These are phyloP conservation scores for Spodoptera littoralis DNA, from an alignment of 2,888 invertebrate genomes.

Conservation along the genomic window DNA sequence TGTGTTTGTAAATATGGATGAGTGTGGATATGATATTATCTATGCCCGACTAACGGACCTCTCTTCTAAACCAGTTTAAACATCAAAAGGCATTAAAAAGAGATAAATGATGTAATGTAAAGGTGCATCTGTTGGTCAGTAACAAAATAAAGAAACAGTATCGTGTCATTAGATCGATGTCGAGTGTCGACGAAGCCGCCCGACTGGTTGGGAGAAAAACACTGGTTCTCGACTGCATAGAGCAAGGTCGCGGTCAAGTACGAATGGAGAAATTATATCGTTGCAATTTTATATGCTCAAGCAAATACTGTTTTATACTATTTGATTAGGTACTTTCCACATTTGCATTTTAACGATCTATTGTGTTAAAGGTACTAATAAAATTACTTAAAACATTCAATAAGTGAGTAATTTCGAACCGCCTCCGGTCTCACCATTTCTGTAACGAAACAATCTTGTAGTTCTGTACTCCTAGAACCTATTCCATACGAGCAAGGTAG, in stretches of 20 bases:
- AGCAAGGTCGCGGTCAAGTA: constrained; percentile 65
- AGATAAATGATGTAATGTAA: constrained; percentile 8
- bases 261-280: constrained; percentile 40
- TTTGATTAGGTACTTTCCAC: neutral
- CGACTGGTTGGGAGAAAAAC: constrained; percentile 39
- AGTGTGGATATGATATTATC: no score
- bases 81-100: constrained; percentile 19
- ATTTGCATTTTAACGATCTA: no score
- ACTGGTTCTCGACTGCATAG: constrained; percentile 24
- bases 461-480: no score
- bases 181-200: constrained; percentile 17
- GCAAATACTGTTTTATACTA: neutral
- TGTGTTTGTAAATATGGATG: no score
- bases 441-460: no score
- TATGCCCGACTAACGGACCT: no score
- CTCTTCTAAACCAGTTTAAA: constrained; percentile 1
- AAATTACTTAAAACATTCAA: no score
- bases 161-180: constrained; percentile 24
- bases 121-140: neutral
- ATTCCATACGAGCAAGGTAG: neutral
- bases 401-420: no score
- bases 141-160: constrained; percentile 29
- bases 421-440: no score
- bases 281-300: constrained; percentile 12
- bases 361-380: no score